phyloP scores from a whole-genome alignment of 2,888 invertebrate species.

The Sarcophaga subvicina region DNA sequence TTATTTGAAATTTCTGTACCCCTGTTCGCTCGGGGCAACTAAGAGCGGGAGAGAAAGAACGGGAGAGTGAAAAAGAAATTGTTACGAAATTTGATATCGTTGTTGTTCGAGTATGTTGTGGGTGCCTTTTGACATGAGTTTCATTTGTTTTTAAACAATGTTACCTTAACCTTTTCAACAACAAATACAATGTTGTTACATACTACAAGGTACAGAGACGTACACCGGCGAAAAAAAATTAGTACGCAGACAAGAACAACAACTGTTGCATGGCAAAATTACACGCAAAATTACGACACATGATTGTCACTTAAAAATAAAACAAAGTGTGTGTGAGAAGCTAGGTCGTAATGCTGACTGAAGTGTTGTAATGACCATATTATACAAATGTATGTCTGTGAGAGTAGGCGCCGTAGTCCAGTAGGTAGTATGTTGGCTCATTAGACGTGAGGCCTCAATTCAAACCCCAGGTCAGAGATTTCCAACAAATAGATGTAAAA shows the following conservation, averaged over 20 bases:
- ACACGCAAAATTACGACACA: neutral
- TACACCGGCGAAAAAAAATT: conserved; percentile 39
- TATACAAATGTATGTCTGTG: too few relatives aligned
- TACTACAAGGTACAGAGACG: neutral
- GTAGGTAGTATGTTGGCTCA: too few relatives aligned
- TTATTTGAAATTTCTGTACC: neutral
- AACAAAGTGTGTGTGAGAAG: neutral
- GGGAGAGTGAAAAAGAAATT: neutral
- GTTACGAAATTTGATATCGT: conserved; percentile 62
- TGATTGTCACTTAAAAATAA: neutral
- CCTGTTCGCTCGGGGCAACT: too few relatives aligned
- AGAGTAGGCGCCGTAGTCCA: too few relatives aligned
- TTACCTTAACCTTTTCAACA: conserved; percentile 27
- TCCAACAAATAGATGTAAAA: too few relatives aligned
- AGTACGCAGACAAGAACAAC: neutral
- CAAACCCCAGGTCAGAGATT: too few relatives aligned
- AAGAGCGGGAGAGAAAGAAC: too few relatives aligned
- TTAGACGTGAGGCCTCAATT: too few relatives aligned
- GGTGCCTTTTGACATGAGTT: conserved; percentile 65
- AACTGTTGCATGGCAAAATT: neutral
- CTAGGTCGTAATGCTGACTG: too few relatives aligned
- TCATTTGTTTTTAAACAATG: conserved; percentile 52
- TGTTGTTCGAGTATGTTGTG: conserved; percentile 42
- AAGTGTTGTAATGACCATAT: too few relatives aligned
- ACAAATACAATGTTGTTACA: conserved; percentile 37